Evolutionary conservation across 1,140 invertebrate genomes (phyloP), one percentile per base, ranked within the genome.

Genomic region (Drosophila sturtevanti): DNA sequence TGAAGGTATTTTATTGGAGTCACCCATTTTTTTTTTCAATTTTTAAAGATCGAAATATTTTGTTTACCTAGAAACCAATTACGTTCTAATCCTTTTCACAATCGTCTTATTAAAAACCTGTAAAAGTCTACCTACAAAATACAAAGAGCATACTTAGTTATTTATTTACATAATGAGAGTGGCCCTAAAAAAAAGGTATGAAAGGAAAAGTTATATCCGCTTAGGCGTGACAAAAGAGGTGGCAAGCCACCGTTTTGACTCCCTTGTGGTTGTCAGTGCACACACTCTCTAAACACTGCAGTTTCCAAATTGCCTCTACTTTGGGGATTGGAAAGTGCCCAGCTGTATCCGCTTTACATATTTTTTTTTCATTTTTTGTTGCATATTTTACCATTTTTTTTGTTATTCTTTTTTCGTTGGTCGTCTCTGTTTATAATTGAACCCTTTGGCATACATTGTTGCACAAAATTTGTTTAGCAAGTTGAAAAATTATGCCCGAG

Each of bases 391-490:
- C 21, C 38, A 16, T 34, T 69, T 48, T 35, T 48, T 1, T 24
- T 41, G 27, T 37, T 18, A 7, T 38, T 16, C 59, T n/a, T n/a
- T 35, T 52, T 24, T 11, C 18, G 22, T 63, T 59, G 63, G 76
- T 58, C 77, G 56, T 54, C 66, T 78, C 61, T 78, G 68, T 71
- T 81, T 79, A 87, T 86, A 86, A 86, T 87, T 86, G 81, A 87
- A 86, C 81, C 67, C 81, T 86, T 78, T 78, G 79, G 81, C 63
- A 76, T 52, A 61, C 70, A 73, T 54, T 54, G 81, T 55, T 81
- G 63, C 64, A 72, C 74, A 81, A 31, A 85, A 86, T 87, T 81
- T 85, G 78, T 77, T 81, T 87, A 78, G 59, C 72, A 63, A 35
- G 38, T 71, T 63, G 64, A 54, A 87, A 48, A 78, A 71, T 87